phyloP scores from a whole-genome alignment of 2,888 invertebrate species.

The Lepidochitona cinerea region DNA sequence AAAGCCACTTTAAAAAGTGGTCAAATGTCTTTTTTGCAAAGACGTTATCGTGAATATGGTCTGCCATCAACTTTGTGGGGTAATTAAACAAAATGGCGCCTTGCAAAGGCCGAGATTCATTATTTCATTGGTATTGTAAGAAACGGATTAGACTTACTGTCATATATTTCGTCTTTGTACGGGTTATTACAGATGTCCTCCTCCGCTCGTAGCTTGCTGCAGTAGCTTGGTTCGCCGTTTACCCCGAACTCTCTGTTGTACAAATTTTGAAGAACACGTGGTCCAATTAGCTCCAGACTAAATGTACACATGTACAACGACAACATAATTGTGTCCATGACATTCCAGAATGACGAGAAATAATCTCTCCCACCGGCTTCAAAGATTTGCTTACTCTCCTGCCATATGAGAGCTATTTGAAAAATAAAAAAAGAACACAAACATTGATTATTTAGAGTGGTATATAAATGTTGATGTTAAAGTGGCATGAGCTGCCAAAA shows the following conservation, averaged over 20 bases:
- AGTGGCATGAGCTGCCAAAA: too few species aligned
- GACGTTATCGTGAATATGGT: too few species aligned
- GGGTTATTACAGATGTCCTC: background rate
- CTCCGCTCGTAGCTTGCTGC: background rate
- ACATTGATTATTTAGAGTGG: too few species aligned
- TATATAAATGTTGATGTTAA: too few species aligned
- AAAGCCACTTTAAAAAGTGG: too few species aligned
- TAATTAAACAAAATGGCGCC: too few species aligned
- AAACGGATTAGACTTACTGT: too few species aligned
- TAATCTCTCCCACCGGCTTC: constrained; percentile 50
- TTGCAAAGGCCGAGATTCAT: too few species aligned
- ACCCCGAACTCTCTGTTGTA: background rate
- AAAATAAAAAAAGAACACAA: too few species aligned
- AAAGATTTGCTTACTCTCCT: constrained; percentile 58
- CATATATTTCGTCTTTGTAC: background rate
- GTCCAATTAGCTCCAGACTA: constrained; percentile 25
- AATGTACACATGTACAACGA: constrained; percentile 53
- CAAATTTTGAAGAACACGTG: constrained; percentile 19
- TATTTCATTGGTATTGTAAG: too few species aligned
- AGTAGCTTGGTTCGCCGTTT: background rate
- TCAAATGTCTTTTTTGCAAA: too few species aligned
- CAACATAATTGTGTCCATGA: constrained; percentile 57
- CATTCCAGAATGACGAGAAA: constrained; percentile 58
- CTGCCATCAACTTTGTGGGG: too few species aligned
- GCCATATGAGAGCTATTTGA: constrained; percentile 55